These are phyloP conservation scores for Oxycera nigricornis DNA, from an alignment of 2,888 invertebrate species.

Conservation along the genomic window DNA sequence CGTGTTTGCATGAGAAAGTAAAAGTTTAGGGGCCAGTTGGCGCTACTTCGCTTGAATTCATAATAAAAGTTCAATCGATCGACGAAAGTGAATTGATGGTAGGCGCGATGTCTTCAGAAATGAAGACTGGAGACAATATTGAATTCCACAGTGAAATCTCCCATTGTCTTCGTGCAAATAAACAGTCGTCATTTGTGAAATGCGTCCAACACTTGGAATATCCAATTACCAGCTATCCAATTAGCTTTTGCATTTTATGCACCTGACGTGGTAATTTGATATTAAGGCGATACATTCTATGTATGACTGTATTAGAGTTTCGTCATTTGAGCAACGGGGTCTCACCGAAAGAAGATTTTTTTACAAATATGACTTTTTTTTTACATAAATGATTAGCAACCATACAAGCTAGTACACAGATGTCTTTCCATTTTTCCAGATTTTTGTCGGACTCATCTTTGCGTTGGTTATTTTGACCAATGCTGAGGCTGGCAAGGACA, in stretches of 20 bases:
- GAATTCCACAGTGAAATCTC: slow-evolving; percentile 28
- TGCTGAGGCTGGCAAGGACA: slow-evolving; percentile 67
- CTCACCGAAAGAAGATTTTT: too few relatives aligned
- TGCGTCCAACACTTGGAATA: not conserved
- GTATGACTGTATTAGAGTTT: too few relatives aligned
- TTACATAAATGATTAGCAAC: too few relatives aligned
- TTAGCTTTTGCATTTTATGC: not conserved
- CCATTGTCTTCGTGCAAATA: not conserved
- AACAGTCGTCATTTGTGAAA: not conserved
- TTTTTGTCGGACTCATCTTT: slow-evolving; percentile 64
- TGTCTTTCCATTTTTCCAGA: slow-evolving; percentile 51
- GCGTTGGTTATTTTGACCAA: slow-evolving; percentile 67
- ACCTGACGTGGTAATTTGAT: not conserved
- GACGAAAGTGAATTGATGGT: too few relatives aligned
- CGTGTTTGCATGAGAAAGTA: too few relatives aligned
- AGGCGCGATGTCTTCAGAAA: too few relatives aligned
- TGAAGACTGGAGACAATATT: not conserved
- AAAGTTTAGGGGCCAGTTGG: too few relatives aligned
- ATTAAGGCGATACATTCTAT: not conserved
- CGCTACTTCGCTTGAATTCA: too few relatives aligned
- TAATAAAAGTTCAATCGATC: too few relatives aligned
- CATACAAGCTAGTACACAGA: too few relatives aligned
- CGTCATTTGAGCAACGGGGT: too few relatives aligned
- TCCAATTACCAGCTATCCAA: not conserved
- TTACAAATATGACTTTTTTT: too few relatives aligned